Evolutionary conservation across 2,113 vertebrate genomes (phyloP).

Genomic region (Poicephalus meyeri): DNA sequence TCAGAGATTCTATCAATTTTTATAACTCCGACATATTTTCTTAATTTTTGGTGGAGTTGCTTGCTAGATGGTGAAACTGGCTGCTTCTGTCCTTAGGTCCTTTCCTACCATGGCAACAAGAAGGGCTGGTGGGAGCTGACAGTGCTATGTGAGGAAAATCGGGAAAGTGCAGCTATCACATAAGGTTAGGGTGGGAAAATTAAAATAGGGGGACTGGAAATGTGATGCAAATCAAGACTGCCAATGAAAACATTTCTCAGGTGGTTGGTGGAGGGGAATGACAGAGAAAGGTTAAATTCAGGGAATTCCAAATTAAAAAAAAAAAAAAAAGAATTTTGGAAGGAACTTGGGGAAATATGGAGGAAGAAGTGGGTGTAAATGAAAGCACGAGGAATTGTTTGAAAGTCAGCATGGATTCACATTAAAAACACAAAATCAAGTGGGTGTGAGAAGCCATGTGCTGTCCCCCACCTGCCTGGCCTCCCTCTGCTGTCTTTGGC

Average conservation of each 20-base stretch:
- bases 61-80: background rate
- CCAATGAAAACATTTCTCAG: background rate
- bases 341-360: background rate
- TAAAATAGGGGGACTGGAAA: background rate
- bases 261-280: background rate
- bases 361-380: background rate
- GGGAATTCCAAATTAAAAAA: background rate
- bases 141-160: background rate
- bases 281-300: background rate
- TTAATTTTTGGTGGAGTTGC: background rate
- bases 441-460: background rate
- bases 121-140: background rate
- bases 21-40: background rate
- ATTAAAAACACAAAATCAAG: background rate
- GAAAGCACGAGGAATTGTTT: background rate
- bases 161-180: background rate
- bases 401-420: background rate
- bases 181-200: background rate
- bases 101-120: background rate
- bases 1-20: background rate
- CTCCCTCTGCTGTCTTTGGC: accelerated
- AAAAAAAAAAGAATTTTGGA: background rate
- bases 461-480: background rate
- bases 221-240: background rate
- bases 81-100: background rate